A percentile compares a stretch with the other conserved stretches of the same genome.
These are phyloP conservation scores for Sylvicola fuscatus DNA, from an alignment of 2,888 invertebrate species.

Conservation along the genomic window DNA sequence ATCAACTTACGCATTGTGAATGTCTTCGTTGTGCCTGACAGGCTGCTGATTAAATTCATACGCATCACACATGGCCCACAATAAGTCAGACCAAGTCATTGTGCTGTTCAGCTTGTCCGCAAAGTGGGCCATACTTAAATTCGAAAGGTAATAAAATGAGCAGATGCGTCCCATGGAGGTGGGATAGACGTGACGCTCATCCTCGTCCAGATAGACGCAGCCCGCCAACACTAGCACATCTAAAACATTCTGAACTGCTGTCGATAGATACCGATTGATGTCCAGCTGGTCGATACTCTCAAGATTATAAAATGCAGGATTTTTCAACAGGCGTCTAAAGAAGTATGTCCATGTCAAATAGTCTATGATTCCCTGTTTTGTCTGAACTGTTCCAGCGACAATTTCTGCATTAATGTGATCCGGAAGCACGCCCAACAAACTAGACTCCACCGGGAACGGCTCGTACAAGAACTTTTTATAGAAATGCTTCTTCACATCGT, in stretches of 20 bases:
- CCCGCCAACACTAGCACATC: conserved; percentile 48
- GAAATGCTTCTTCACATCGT: conserved; percentile 95
- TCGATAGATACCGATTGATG: conserved; percentile 57
- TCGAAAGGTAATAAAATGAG: conserved; percentile 90
- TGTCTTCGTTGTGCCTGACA: conserved; percentile 94
- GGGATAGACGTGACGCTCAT: conserved; percentile 22
- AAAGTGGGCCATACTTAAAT: conserved; percentile 78
- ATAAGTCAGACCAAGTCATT: conserved; percentile 45
- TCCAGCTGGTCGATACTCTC: conserved; percentile 45
- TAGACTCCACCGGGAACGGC: conserved; percentile 98
- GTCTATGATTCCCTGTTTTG: conserved; percentile 82
- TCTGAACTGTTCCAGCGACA: conserved; percentile 85
- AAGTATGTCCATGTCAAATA: conserved; percentile 99
- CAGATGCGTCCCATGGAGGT: conserved; percentile 84
- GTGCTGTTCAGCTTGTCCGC: conserved; percentile 40
- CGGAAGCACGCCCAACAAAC: conserved; percentile 69
- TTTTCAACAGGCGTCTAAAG: conserved; percentile 76
- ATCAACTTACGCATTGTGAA: conserved; percentile 55
- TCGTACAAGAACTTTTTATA: conserved; percentile 98
- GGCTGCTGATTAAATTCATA: conserved; percentile 87
- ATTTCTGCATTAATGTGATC: conserved; percentile 97
- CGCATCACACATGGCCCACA: conserved; percentile 61
- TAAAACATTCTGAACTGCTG: conserved; percentile 59
- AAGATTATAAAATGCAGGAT: conserved; percentile 79
- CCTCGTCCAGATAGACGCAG: conserved; percentile 62